phyloP scores from a whole-genome alignment of 2,797 vertebrate species.

The Hipposideros larvatus region DNA sequence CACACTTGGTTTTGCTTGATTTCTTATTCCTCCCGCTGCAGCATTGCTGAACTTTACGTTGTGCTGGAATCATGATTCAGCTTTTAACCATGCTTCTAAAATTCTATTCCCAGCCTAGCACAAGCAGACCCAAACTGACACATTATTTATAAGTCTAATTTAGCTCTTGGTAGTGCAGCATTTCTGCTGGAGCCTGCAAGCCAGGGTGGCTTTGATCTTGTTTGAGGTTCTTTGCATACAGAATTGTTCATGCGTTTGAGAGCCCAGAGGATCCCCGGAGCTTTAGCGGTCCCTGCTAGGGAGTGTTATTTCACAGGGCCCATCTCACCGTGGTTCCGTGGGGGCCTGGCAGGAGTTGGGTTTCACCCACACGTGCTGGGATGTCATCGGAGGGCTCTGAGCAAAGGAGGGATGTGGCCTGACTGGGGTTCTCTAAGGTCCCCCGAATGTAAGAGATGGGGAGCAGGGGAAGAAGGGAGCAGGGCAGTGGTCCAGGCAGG shows the following conservation, averaged over 20 bases:
- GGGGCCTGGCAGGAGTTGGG: neutral
- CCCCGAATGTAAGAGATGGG: neutral
- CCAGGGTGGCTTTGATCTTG: neutral
- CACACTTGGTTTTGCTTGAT: neutral
- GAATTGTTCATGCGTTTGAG: neutral
- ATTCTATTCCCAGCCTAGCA: neutral
- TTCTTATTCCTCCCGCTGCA: neutral
- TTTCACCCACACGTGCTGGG: neutral
- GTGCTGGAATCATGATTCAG: neutral
- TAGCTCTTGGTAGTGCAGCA: neutral
- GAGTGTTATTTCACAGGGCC: neutral
- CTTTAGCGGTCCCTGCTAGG: rapidly evolving
- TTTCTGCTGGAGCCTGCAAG: neutral
- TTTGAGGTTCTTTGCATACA: neutral
- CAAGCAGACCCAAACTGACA: neutral
- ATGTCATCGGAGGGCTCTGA: neutral
- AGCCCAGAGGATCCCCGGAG: rapidly evolving
- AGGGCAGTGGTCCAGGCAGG: neutral
- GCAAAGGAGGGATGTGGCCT: neutral
- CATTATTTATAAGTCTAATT: neutral
- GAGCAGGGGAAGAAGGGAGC: neutral
- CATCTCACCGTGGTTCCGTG: neutral
- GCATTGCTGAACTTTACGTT: neutral
- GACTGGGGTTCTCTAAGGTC: neutral
- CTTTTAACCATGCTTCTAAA: neutral